Evolutionary conservation across 2,797 vertebrate species (phyloP).

Genomic region (Stomatorhinus walkeri): DNA sequence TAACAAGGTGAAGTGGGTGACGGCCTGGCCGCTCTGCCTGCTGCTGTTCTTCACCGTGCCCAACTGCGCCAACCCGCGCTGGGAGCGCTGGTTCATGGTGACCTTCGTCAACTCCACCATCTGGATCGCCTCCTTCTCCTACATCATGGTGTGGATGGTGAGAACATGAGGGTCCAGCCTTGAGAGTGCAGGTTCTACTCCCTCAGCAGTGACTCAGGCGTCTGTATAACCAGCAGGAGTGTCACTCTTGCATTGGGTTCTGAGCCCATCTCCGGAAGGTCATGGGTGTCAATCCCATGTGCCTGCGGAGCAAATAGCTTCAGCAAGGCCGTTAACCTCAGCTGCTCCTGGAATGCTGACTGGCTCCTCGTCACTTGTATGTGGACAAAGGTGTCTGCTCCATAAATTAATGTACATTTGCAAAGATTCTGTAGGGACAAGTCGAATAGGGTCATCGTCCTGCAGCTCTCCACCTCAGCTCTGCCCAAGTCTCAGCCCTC

Average conservation of each 20-base stretch:
- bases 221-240: neutral
- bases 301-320: neutral
- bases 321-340: neutral
- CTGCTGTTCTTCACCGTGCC: conserved; percentile 86
- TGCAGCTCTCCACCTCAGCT: neutral
- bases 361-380: neutral
- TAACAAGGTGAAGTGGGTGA: conserved; percentile 75
- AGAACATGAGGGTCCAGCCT: conserved; percentile 33
- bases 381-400: neutral
- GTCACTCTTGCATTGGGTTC: neutral
- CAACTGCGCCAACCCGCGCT: conserved; percentile 79
- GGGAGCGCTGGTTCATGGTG: conserved; percentile 90
- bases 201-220: neutral
- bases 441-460: neutral
- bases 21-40: conserved; percentile 81
- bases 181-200: neutral
- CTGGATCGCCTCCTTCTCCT: conserved; percentile 90
- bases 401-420: neutral
- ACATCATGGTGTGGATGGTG: conserved; percentile 98
- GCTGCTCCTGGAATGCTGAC: neutral
- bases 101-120: conserved; percentile 80
- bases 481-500: neutral
- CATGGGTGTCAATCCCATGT: neutral
- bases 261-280: neutral
- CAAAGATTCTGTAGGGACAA: neutral